Base-by-base conservation (phyloP, 37 sponge, comb jelly and placozoan genomes). In the Corticium candelabrum region DNA sequence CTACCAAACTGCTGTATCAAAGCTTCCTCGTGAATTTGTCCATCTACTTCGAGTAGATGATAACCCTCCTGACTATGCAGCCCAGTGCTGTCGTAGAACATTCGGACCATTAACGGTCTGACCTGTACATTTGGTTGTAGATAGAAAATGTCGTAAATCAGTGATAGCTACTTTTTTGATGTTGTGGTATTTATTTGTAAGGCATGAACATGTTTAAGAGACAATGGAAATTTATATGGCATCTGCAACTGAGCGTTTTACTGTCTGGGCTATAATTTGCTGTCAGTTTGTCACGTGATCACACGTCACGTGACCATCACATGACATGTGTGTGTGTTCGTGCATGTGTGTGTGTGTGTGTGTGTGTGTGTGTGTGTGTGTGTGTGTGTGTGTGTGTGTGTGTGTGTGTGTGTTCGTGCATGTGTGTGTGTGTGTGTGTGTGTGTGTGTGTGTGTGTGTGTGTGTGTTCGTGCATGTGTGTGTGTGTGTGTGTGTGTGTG, bases 391-490 rank as follows among this genome's bases (percentile, higher is more conserved):
- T 11, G 11, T 43, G 56, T 43, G 56, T 43, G 56, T 11, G 56
- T 43, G 56, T 43, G 56, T 43, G 56, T 43, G 56, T 43, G 56
- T 43, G 56, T 43, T 5, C 56, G 56, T 43, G 56, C 11, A 11
- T 43, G 56, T 43, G 56, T 43, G 56, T 43, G 56, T 43, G 56
- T 43, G 56, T 43, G 56, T 43, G 56, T 43, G 56, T 43, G 56
- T 43, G 56, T 43, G 56, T 43, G 56, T 43, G 56, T 43, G 56
- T 43, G 11, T 43, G 56, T 43, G 56, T 43, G 56, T 11, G 56
- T 43, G 56, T 43, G 56, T 43, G 56, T 43, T n/a, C n/a, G n/a
- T n/a, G n/a, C n/a, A n/a, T n/a, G n/a, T n/a, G n/a, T n/a, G n/a
- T n/a, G n/a, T n/a, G n/a, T n/a, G n/a, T n/a, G n/a, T n/a, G n/a